Evolutionary conservation across 2,113 vertebrate species (phyloP).

Genomic region (Zingel zingel): DNA sequence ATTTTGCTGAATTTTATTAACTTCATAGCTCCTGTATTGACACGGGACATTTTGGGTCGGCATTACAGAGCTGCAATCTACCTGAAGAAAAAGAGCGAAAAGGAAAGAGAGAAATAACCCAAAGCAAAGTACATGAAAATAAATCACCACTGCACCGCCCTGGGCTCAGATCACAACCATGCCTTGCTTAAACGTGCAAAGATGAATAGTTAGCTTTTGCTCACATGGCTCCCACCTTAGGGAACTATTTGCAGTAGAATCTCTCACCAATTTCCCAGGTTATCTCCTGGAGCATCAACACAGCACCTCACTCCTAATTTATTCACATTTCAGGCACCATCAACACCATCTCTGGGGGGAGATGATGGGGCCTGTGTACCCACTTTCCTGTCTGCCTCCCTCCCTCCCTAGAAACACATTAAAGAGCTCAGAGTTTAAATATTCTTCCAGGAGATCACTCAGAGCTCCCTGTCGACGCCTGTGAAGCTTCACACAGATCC

Average conservation of each 20-base stretch:
- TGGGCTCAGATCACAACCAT: slow-evolving; percentile 59
- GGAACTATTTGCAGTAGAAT: slow-evolving; percentile 79
- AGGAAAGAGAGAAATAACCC: slow-evolving; percentile 47
- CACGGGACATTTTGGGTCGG: slow-evolving; percentile 22
- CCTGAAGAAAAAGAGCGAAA: slow-evolving; percentile 28
- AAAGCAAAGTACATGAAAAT: slow-evolving; percentile 61
- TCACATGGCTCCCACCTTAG: slow-evolving; percentile 69
- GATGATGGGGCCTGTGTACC: slow-evolving; percentile 49
- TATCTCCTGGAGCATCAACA: slow-evolving; percentile 80
- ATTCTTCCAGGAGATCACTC: slow-evolving; percentile 75
- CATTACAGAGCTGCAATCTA: slow-evolving; percentile 22
- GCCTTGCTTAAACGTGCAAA: slow-evolving; percentile 72
- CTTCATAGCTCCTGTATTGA: slow-evolving; percentile 8
- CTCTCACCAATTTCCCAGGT: slow-evolving; percentile 60
- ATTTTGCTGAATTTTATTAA: slow-evolving; percentile 24
- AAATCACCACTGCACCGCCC: slow-evolving; percentile 63
- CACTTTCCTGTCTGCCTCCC: slow-evolving; percentile 51
- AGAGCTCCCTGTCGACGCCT: slow-evolving; percentile 58
- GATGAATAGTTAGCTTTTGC: slow-evolving; percentile 77
- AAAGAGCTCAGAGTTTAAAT: slow-evolving; percentile 76
- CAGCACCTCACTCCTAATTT: slow-evolving; percentile 69
- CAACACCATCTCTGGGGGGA: slow-evolving; percentile 55
- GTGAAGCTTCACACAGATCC: slow-evolving; percentile 55
- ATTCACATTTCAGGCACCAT: slow-evolving; percentile 76
- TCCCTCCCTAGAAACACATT: slow-evolving; percentile 72